These are phyloP conservation scores for Centropristis striata DNA, from an alignment of 2,113 vertebrate genomes.

Conservation along the genomic window DNA sequence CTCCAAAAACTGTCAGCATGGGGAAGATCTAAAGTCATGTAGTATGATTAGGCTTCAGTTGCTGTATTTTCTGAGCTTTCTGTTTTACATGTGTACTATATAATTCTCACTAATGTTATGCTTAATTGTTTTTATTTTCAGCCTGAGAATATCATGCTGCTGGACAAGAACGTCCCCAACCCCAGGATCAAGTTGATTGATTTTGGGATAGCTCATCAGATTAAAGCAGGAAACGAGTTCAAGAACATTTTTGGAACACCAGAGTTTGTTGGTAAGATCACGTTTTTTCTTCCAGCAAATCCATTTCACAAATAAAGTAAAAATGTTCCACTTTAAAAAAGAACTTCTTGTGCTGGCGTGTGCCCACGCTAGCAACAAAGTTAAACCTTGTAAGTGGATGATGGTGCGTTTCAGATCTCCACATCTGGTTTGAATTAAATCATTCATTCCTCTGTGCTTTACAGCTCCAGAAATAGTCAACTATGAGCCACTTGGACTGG, in stretches of 20 bases:
- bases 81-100: not conserved
- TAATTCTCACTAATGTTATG: not conserved
- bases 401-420: conserved; percentile 7
- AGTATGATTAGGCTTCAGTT: too few relatives aligned
- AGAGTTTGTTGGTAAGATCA: conserved; percentile 93
- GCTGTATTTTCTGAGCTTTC: not conserved
- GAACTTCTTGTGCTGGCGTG: not conserved
- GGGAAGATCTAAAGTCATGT: too few relatives aligned
- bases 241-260: conserved; percentile 99
- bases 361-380: conserved; percentile 1
- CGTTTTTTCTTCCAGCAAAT: not conserved
- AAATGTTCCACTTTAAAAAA: not conserved
- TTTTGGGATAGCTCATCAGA: conserved; percentile 97
- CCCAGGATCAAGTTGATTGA: conserved; percentile 98
- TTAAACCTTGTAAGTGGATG: conserved; percentile 23
- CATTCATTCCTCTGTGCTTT: conserved; percentile 51
- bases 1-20: too few relatives aligned
- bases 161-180: conserved; percentile 94
- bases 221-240: conserved; percentile 96
- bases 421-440: conserved; percentile 71
- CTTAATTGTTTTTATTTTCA: conserved; percentile 43
- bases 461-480: conserved; percentile 98
- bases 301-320: not conserved
- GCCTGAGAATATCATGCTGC: conserved; percentile 99
- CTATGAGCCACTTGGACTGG: conserved; percentile 96